Evolutionary conservation across 2,113 vertebrate species (phyloP).

Genomic region (Macquaria australasica): DNA sequence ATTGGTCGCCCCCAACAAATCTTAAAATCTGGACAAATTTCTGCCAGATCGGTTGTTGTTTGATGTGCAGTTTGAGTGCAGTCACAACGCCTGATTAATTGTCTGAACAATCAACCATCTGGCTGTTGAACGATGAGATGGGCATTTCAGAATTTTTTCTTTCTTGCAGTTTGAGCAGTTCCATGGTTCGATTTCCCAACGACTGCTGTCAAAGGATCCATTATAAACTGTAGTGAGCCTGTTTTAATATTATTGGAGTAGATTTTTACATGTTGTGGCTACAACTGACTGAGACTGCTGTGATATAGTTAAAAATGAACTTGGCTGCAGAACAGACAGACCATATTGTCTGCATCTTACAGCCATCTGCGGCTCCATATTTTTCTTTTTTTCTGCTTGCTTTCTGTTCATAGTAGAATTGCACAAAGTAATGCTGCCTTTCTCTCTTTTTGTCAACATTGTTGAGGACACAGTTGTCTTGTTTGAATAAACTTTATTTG

Average conservation of each 20-base stretch:
- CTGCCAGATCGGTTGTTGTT: neutral
- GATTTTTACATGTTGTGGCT: neutral
- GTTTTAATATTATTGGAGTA: neutral
- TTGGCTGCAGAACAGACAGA: neutral
- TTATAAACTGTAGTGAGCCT: neutral
- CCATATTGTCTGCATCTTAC: neutral
- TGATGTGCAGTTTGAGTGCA: neutral
- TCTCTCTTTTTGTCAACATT: neutral
- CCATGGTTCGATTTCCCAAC: neutral
- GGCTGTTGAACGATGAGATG: neutral
- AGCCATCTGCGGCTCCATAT: neutral
- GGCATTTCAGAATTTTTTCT: neutral
- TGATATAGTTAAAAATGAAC: neutral
- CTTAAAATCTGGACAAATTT: neutral
- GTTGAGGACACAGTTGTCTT: neutral
- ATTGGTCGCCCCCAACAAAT: neutral
- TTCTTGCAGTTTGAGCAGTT: slow-evolving; percentile 1
- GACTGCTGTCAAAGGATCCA: neutral
- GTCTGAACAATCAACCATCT: neutral
- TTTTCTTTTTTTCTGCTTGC: neutral
- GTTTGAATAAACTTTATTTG: neutral
- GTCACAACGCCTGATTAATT: neutral
- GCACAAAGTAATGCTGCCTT: neutral
- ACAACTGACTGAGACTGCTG: neutral
- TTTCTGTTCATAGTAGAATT: neutral